Evolutionary conservation across 1,140 invertebrate species (phyloP), one percentile per base, ranked within the genome.

Genomic region (Trypoxylus dichotomus): DNA sequence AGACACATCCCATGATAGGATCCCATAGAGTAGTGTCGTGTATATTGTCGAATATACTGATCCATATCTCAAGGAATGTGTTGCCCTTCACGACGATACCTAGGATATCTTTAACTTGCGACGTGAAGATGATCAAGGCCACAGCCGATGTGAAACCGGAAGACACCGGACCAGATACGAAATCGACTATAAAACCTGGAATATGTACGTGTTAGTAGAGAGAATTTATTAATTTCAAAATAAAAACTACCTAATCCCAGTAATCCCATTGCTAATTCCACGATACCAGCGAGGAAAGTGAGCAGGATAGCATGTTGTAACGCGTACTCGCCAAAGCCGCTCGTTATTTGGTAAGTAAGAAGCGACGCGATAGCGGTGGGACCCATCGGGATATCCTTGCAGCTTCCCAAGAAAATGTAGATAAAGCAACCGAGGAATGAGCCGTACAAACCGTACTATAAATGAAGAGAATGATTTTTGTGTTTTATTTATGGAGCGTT

Each of bases 121-220:
- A 95, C 1, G 93, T 92, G 1, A 95, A 91, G 72, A 98, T 97
- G 78, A 96, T 96, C 21, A 98, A 88, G n/a, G 96, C 96, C 11
- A 96, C 96, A 0, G 96, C 96, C 0, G 95, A 96, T 0, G 96
- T 97, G 84, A 98, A 98, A 15, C 96, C 95, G 11, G 94, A 96
- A 13, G 96, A 96, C 0, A 98, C 96, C 0, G 96, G 95, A 3
- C 94, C 94, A 0, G 95, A 97, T 0, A 98, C 95, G 86, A 97
- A 98, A 86, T 97, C 95, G 73, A 98, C 94, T 32, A 98, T 88
- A 84, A 98, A 97, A 63, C 96, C 95, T 94, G 85, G 25, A 86
- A 84, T 75, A 68, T 41, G 41, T 76, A 25, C 24, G 1, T 27
- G 5, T 19, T 15, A 27, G 3, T 7, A 24, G 19, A 24, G 8